Conservation (phyloP, 1,140 invertebrate species). For the Sitodiplosis mosellana region DNA sequence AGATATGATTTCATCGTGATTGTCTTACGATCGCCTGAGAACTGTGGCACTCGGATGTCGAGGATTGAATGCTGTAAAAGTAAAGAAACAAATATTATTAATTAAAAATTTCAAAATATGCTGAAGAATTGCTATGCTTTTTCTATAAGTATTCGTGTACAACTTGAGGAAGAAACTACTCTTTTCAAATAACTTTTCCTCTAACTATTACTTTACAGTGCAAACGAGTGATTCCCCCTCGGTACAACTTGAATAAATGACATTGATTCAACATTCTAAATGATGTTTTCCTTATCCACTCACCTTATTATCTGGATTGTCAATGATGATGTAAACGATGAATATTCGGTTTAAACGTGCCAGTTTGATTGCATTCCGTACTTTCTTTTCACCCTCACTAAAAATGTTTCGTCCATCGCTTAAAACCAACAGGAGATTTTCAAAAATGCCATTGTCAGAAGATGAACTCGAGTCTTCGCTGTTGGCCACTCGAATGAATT, state of each 20-base stretch:
- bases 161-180: too few relatives aligned
- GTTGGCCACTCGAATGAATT: constrained; percentile 57
- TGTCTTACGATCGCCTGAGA: constrained; percentile 44
- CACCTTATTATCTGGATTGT: constrained; percentile 81
- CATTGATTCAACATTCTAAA: background rate
- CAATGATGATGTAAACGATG: constrained; percentile 87
- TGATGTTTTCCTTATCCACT: constrained; percentile 6
- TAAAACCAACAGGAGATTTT: constrained; percentile 77
- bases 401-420: constrained; percentile 89
- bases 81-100: constrained; percentile 6
- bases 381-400: constrained; percentile 64
- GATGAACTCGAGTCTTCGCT: constrained; percentile 29
- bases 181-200: background rate
- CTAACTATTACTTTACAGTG: too few relatives aligned
- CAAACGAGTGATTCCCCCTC: too few relatives aligned
- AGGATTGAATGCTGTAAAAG: constrained; percentile 67
- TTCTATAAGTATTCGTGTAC: too few relatives aligned
- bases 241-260: too few relatives aligned
- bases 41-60: constrained; percentile 64
- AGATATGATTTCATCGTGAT: constrained; percentile 46
- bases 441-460: constrained; percentile 42
- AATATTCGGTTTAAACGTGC: constrained; percentile 72
- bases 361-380: constrained; percentile 58
- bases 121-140: too few relatives aligned
- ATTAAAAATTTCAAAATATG: constrained; percentile 1